A percentile compares a stretch with the other conserved stretches of the same genome.
phyloP scores from a whole-genome alignment of 2,888 invertebrate genomes.

The Nysson spinosus region DNA sequence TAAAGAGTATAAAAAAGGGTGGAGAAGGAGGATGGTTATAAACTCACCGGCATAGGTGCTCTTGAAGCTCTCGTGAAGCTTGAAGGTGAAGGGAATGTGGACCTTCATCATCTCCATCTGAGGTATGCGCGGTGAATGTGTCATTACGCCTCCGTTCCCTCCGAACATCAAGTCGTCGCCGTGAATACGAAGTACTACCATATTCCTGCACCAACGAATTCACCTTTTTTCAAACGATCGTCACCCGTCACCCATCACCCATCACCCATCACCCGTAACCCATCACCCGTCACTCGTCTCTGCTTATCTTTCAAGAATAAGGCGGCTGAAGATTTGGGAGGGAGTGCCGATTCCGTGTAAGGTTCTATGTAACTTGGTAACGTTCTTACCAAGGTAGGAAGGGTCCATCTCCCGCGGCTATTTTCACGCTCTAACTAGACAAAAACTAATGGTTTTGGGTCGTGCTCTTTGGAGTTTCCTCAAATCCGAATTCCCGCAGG shows the following conservation, averaged over 20 bases:
- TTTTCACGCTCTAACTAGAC: no score
- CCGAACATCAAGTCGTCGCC: constrained; percentile 83
- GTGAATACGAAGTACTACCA: constrained; percentile 87
- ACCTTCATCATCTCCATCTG: constrained; percentile 91
- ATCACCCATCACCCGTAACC: not conserved
- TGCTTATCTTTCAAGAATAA: no score
- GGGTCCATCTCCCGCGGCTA: no score
- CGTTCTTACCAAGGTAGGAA: no score
- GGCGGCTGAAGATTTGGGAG: no score
- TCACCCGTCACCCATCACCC: not conserved
- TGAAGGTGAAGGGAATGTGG: constrained; percentile 90
- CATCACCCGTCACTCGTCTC: not conserved
- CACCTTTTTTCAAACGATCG: not conserved
- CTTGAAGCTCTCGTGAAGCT: constrained; percentile 84
- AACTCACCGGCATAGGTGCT: constrained; percentile 84
- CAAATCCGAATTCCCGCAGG: no score
- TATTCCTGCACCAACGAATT: constrained; percentile 80
- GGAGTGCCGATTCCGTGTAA: no score
- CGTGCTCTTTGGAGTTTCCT: no score
- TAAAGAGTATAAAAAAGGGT: not conserved
- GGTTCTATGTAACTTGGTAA: no score
- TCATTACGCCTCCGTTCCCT: constrained; percentile 78
- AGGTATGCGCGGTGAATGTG: constrained; percentile 82
- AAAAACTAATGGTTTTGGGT: no score
- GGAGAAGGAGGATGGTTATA: no score